These are phyloP conservation scores for Drosophila pseudotalamancana DNA, from an alignment of 2,888 invertebrate genomes.

Conservation along the genomic window DNA sequence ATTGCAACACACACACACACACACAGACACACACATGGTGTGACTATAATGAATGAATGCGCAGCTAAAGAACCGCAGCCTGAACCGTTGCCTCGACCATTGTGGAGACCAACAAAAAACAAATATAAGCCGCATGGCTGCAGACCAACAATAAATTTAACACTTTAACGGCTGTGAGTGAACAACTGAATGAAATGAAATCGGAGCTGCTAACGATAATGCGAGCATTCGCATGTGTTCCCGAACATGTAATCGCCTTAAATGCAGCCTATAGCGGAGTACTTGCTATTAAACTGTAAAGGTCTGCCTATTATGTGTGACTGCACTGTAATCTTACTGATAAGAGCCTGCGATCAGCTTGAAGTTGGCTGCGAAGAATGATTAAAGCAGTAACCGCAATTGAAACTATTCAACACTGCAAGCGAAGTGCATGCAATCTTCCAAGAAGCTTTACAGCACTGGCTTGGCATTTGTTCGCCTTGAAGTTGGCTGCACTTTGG, in stretches of 20 bases:
- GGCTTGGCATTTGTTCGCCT: not conserved
- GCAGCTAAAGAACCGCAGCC: conserved; percentile 75
- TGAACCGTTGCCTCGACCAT: conserved; percentile 44
- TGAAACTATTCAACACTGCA: too few relatives aligned
- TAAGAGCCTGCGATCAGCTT: not conserved
- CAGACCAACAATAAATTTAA: conserved; percentile 74
- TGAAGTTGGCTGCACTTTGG: not conserved
- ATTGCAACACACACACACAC: conserved; percentile 57
- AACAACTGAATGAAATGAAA: conserved; percentile 50
- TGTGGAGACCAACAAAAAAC: conserved; percentile 58
- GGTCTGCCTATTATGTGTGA: not conserved
- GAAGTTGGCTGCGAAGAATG: not conserved
- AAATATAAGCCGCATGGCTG: conserved; percentile 70
- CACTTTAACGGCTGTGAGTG: conserved; percentile 73
- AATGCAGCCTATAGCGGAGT: conserved; percentile 10
- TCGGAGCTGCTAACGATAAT: conserved; percentile 38
- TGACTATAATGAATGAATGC: conserved; percentile 73
- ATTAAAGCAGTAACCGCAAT: not conserved
- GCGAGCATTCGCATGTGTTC: conserved; percentile 23
- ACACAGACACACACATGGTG: conserved; percentile 19
- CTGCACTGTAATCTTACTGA: not conserved
- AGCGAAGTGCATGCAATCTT: not conserved
- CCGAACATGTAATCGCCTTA: conserved; percentile 39
- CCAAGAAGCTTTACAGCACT: not conserved
- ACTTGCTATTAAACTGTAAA: not conserved